These are phyloP conservation scores for Sylvietta virens DNA, from an alignment of 2,113 vertebrate species.

Conservation along the genomic window DNA sequence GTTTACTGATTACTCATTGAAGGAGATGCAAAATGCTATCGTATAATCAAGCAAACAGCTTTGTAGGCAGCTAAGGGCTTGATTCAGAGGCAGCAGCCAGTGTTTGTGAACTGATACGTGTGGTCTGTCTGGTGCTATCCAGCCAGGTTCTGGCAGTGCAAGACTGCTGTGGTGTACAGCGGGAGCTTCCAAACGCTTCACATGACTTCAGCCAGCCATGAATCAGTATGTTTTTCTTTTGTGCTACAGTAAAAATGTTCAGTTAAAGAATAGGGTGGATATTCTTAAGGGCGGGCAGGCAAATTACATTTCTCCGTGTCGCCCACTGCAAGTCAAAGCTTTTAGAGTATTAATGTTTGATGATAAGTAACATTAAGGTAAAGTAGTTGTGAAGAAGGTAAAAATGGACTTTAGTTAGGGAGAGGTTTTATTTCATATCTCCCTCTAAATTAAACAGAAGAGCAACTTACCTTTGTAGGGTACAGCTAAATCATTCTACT, in stretches of 20 bases:
- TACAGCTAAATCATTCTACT: neutral
- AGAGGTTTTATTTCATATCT: constrained; percentile 22
- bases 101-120: neutral
- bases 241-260: neutral
- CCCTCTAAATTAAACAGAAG: constrained; percentile 10
- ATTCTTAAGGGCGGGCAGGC: constrained; percentile 34
- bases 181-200: constrained; percentile 2
- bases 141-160: neutral
- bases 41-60: neutral
- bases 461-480: neutral
- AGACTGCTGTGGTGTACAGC: neutral
- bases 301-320: constrained; percentile 16
- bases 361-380: constrained; percentile 55
- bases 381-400: constrained; percentile 30
- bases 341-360: constrained; percentile 68
- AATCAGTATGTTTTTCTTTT: constrained; percentile 42
- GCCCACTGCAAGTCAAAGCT: constrained; percentile 35
- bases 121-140: neutral
- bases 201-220: neutral
- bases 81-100: neutral
- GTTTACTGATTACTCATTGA: neutral
- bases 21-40: neutral
- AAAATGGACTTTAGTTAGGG: constrained; percentile 46
- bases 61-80: neutral
- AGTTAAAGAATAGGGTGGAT: constrained; percentile 14